Base-by-base conservation (phyloP, 1,140 invertebrate genomes). In the Drosophila pachea region DNA sequence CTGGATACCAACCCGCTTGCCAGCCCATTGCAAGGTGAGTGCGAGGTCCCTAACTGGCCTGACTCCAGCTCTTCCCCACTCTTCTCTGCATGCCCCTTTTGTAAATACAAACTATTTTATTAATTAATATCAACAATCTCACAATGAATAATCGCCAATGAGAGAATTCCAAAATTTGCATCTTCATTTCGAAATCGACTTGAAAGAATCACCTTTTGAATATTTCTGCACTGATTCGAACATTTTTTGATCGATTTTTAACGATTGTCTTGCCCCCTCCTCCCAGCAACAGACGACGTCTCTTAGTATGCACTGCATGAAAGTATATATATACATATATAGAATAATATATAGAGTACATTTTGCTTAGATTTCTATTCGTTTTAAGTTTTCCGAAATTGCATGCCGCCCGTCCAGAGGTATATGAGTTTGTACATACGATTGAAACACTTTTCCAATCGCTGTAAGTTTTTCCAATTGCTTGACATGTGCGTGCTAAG, bases 1-100 rank as follows among this genome's bases (percentile, higher is more conserved):
- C 0, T 99, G 98, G 98, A 91, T 99, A 78, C 98, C 98, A 0
- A 96, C 96, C 0, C 92, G 94, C 63, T 90, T 99, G 16, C 97
- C 98, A 0, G 90, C 92, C 0, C 91, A 98, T 90, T 98, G 97
- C 78, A 99, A 99, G 92, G 94, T 97, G 88, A 90, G 88, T 70
- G 32, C 54, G 54, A n/a, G 54, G 35, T 31, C 16, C 35, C 29
- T 4, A 40, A 35, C 60, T 36, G 8, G 53, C 60, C 64, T 64
- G 52, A 50, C 4, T 33, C 12, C 35, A 14, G 35, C 40, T 14
- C 33, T 56, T 49, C 42, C 5, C 45, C 45, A 36, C 29, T 43
- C 33, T 11, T 22, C 11, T 11, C 33, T 63, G 66, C 60, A 64
- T 56, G 52, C 5, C 59, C 45, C 16, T 36, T 36, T 35, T 64